phyloP scores from a whole-genome alignment of 2,113 vertebrate species.

The Myotis brandtii region DNA sequence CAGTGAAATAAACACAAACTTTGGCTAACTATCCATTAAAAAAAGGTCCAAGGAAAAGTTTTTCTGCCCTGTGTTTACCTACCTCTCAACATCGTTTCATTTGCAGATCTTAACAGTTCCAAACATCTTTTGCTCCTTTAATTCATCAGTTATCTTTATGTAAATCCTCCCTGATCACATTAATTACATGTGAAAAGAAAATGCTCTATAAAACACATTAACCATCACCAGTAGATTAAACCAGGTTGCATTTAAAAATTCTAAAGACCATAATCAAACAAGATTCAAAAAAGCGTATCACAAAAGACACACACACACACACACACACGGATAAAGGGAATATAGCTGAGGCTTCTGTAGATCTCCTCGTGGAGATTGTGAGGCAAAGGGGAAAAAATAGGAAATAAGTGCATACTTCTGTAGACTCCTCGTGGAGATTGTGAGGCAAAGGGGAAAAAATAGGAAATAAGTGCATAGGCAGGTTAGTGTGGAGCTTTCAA shows the following conservation, averaged over 20 bases:
- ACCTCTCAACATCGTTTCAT: background rate
- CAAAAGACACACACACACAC: background rate
- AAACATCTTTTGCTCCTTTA: background rate
- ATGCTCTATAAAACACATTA: background rate
- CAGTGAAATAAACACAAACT: background rate
- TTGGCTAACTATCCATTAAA: background rate
- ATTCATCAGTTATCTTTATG: background rate
- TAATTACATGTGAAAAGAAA: slow-evolving; percentile 19
- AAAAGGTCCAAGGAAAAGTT: background rate
- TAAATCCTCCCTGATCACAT: background rate
- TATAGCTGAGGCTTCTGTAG: background rate
- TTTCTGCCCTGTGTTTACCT: background rate
- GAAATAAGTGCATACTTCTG: background rate
- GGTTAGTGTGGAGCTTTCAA: background rate
- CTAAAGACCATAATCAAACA: background rate
- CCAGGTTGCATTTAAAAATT: background rate
- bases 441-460: background rate
- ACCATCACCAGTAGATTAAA: background rate
- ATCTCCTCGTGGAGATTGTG: background rate
- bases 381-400: background rate
- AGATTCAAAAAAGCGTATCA: background rate
- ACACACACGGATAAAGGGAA: background rate
- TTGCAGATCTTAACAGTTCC: background rate
- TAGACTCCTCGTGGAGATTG: background rate
- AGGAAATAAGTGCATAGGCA: background rate